Conservation (phyloP, 1,140 invertebrate species). For the Pseudomyrmex dendroicus region DNA sequence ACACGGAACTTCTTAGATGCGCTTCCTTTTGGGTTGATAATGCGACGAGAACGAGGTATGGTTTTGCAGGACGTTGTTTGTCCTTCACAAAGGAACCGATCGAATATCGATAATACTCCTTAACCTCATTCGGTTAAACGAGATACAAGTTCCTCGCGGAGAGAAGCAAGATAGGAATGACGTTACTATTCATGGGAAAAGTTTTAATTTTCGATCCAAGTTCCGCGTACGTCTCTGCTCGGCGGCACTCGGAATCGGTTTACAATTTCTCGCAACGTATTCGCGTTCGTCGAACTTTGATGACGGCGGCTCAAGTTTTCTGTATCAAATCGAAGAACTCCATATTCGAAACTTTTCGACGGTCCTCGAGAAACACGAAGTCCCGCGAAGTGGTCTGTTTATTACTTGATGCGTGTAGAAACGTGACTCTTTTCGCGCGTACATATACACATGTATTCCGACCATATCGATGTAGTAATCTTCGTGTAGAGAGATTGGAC, state of each 20-base stretch:
- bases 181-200: constrained; percentile 75
- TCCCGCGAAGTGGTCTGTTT: constrained; percentile 14
- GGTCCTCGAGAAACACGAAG: background rate
- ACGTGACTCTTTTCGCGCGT: background rate
- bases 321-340: constrained; percentile 37
- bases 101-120: constrained; percentile 33
- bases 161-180: constrained; percentile 25
- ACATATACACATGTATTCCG: background rate
- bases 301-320: constrained; percentile 26
- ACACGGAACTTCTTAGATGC: background rate
- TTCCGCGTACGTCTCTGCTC: constrained; percentile 47
- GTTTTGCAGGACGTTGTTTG: background rate
- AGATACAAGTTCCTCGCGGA: constrained; percentile 51
- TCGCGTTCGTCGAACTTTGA: constrained; percentile 43
- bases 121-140: constrained; percentile 57
- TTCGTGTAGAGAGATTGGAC: background rate
- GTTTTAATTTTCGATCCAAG: constrained; percentile 72
- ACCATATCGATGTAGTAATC: background rate
- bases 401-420: background rate
- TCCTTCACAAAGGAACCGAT: background rate
- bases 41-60: background rate
- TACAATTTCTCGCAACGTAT: constrained; percentile 44
- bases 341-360: constrained; percentile 9
- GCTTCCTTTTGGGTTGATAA: no score
- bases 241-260: constrained; percentile 47